phyloP scores from a whole-genome alignment of 2,113 vertebrate species.

The Serilophus lunatus region DNA sequence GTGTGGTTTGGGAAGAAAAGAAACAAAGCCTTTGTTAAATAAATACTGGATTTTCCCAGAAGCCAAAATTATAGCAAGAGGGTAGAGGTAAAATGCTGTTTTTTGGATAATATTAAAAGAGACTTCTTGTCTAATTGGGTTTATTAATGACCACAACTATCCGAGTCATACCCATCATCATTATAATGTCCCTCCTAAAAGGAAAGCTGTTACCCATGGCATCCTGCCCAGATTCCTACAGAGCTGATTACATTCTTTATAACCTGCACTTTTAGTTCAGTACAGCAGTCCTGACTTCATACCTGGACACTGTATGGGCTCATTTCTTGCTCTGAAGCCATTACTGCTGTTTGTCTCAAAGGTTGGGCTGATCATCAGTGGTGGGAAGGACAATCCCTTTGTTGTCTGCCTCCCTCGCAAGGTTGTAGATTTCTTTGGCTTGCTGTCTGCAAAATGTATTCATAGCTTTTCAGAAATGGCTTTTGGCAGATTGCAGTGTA shows the following conservation, averaged over 20 bases:
- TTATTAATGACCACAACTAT: neutral
- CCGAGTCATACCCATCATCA: neutral
- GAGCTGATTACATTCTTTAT: neutral
- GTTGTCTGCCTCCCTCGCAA: neutral
- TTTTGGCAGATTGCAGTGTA: neutral
- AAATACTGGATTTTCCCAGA: neutral
- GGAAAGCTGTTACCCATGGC: neutral
- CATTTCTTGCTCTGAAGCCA: neutral
- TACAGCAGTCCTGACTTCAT: neutral
- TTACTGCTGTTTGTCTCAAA: neutral
- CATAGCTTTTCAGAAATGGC: neutral
- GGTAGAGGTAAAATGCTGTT: neutral
- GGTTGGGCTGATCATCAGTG: neutral
- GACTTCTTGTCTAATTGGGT: neutral
- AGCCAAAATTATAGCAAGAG: neutral
- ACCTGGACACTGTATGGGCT: neutral
- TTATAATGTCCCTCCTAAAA: neutral
- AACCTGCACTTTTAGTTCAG: neutral
- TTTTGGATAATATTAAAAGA: neutral
- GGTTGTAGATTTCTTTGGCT: neutral
- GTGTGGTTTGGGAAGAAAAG: neutral
- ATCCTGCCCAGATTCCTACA: conserved; percentile 30
- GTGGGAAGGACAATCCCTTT: neutral
- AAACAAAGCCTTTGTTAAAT: neutral
- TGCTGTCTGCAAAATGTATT: neutral